Conservation (phyloP, 2,113 vertebrate genomes). For the Megatriorchis doriae region DNA sequence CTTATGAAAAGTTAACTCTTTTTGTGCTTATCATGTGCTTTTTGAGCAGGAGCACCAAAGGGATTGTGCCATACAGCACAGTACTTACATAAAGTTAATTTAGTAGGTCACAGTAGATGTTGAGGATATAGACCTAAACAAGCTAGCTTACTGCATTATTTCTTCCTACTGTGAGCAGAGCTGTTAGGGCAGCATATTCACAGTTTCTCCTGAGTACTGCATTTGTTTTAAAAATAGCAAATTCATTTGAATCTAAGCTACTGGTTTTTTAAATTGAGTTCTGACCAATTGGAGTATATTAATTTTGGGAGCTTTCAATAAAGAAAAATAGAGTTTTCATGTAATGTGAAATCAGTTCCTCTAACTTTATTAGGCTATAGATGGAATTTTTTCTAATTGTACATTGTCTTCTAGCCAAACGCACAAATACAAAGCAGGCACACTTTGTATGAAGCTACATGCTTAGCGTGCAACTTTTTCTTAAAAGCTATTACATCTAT, state of each 20-base stretch:
- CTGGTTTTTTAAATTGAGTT: background rate
- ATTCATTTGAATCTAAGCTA: background rate
- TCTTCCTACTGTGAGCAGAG: background rate
- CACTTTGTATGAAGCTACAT: rapidly evolving
- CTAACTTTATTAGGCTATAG: background rate
- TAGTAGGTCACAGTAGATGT: background rate
- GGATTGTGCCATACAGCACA: background rate
- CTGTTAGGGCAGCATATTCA: background rate
- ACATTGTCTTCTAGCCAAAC: background rate
- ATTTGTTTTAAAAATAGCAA: background rate
- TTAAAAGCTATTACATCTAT: background rate
- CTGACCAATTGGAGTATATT: background rate
- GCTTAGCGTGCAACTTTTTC: background rate
- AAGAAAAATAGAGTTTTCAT: background rate
- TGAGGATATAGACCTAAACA: background rate
- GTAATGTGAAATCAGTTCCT: background rate
- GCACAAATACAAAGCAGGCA: background rate
- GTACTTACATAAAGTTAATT: background rate
- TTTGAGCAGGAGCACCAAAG: background rate
- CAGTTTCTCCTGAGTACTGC: background rate
- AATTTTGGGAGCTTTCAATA: background rate
- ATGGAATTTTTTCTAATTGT: background rate
- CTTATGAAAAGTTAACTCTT: background rate
- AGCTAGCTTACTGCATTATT: background rate
- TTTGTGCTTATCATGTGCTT: rapidly evolving